Conservation (phyloP, 2,797 vertebrate species). For the Melanotaenia nigrans region DNA sequence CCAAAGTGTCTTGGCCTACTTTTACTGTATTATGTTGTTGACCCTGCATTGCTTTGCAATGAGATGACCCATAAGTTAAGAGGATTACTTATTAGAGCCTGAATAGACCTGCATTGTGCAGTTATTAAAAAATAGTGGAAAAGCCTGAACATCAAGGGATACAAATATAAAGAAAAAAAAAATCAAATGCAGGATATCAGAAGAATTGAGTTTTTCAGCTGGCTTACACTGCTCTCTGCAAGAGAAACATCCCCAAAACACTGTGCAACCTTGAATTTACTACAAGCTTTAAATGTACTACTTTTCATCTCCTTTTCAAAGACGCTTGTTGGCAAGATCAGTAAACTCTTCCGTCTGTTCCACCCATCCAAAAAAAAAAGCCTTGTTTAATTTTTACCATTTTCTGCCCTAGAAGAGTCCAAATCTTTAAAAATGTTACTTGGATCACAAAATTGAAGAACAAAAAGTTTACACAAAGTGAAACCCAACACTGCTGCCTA, state of each 20-base stretch:
- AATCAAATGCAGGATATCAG: background rate
- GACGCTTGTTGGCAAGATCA: conserved; percentile 1
- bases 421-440: conserved; percentile 41
- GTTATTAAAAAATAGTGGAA: background rate
- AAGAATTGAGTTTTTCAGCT: conserved; percentile 6
- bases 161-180: background rate
- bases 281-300: too few relatives aligned
- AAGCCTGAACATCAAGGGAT: background rate
- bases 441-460: conserved; percentile 46
- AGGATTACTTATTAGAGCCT: conserved; percentile 31
- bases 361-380: conserved; percentile 34
- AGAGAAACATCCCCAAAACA: background rate
- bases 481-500: conserved; percentile 77
- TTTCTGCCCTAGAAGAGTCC: conserved; percentile 15
- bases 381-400: conserved; percentile 13
- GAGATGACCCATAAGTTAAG: conserved; percentile 38
- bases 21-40: conserved; percentile 22
- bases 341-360: conserved; percentile 7
- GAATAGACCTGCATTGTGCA: background rate
- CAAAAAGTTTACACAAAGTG: conserved; percentile 67
- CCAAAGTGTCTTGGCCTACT: conserved; percentile 46
- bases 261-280: background rate
- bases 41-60: conserved; percentile 5
- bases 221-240: conserved; percentile 1
- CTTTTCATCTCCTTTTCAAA: conserved; percentile 27